Evolutionary conservation across 2,888 invertebrate species (phyloP).

Genomic region (Drosophila kuntzei): DNA sequence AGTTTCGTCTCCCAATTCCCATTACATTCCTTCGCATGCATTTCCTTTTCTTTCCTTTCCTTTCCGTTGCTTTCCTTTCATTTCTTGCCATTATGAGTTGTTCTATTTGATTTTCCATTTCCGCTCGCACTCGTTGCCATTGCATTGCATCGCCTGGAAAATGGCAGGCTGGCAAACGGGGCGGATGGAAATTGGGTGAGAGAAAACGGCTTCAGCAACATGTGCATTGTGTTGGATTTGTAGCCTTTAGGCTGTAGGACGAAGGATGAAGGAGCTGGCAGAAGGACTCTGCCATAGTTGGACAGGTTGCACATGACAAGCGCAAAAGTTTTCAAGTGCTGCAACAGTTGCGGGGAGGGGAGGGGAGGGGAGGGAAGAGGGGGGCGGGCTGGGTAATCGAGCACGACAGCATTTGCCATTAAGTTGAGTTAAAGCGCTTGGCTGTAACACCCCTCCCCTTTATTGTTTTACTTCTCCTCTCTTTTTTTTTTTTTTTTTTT

Average conservation of each 20-base stretch:
- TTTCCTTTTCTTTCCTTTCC: slow-evolving; percentile 5
- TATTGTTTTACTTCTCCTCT: slow-evolving; percentile 15
- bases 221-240: slow-evolving; percentile 76
- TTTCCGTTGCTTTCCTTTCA: slow-evolving; percentile 9
- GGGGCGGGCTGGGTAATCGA: slow-evolving; percentile 63
- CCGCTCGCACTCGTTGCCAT: slow-evolving; percentile 52
- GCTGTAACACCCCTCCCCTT: slow-evolving; percentile 23
- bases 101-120: slow-evolving; percentile 76
- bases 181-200: background rate
- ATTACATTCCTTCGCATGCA: slow-evolving; percentile 14
- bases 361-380: background rate
- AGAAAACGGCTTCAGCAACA: slow-evolving; percentile 38
- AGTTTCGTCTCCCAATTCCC: background rate
- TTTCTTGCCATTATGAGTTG: slow-evolving; percentile 65
- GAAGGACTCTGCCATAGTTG: slow-evolving; percentile 62
- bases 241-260: slow-evolving; percentile 70
- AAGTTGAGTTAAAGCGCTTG: slow-evolving; percentile 70
- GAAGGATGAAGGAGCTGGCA: slow-evolving; percentile 17
- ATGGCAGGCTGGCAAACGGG: background rate
- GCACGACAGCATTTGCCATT: slow-evolving; percentile 74
- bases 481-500: slow-evolving; percentile 1
- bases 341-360: slow-evolving; percentile 19
- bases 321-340: slow-evolving; percentile 71
- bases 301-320: slow-evolving; percentile 78
- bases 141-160: slow-evolving; percentile 13